A percentile compares a stretch with the other conserved stretches of the same genome.
Evolutionary conservation across 2,797 vertebrate species (phyloP).

Genomic region (Sebastes steindachneri): DNA sequence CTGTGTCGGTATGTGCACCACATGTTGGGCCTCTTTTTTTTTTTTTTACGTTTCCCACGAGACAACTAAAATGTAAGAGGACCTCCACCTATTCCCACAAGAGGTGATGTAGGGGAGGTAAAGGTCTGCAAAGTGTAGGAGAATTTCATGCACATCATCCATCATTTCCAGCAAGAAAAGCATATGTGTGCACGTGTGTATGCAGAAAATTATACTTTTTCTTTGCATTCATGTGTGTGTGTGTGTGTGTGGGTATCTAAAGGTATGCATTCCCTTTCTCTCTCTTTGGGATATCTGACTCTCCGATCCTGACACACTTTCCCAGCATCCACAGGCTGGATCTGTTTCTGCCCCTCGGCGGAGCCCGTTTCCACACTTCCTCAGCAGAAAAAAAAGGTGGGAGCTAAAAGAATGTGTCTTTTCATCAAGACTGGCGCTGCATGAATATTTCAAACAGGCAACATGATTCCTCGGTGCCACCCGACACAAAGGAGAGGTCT

Average conservation of each 20-base stretch:
- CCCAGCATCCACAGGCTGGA: conserved; percentile 51
- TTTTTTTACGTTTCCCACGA: conserved; percentile 53
- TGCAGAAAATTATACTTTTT: neutral
- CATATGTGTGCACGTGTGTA: conserved; percentile 27
- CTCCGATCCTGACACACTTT: conserved; percentile 55
- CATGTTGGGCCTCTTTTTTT: conserved; percentile 61
- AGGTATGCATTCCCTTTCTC: conserved; percentile 39
- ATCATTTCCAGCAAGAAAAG: conserved; percentile 65
- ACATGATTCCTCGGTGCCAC: conserved; percentile 66
- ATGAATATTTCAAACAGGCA: conserved; percentile 74
- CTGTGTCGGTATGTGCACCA: conserved; percentile 60
- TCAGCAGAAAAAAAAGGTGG: conserved; percentile 62
- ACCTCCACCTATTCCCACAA: conserved; percentile 66
- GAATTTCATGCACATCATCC: conserved; percentile 73
- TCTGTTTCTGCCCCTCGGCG: conserved; percentile 66
- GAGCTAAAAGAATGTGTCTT: conserved; percentile 67
- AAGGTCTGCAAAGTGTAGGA: conserved; percentile 54
- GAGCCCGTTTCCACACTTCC: conserved; percentile 54
- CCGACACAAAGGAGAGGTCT: conserved; percentile 67
- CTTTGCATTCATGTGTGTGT: neutral
- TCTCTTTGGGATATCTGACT: conserved; percentile 54
- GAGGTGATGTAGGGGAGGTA: conserved; percentile 57
- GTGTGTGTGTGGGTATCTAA: conserved; percentile 9
- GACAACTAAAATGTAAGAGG: conserved; percentile 73
- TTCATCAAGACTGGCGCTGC: conserved; percentile 65